Percentiles rank a stretch among this genome's conserved stretches.
phyloP scores from a whole-genome alignment of 2,888 invertebrate species.

The Synanthedon myopaeformis region DNA sequence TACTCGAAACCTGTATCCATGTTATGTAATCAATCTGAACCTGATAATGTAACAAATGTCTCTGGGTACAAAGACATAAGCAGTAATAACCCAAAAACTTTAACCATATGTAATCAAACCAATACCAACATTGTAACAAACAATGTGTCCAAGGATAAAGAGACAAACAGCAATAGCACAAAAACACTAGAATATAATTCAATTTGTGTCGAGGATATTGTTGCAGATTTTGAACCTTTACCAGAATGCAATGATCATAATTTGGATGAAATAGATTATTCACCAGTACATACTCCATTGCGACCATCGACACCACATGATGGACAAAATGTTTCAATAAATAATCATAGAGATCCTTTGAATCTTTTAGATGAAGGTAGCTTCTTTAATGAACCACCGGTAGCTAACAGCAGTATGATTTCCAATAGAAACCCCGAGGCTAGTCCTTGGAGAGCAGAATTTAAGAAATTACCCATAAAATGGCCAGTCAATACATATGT shows the following conservation, averaged over 20 bases:
- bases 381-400: slow-evolving; percentile 55
- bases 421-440: slow-evolving; percentile 42
- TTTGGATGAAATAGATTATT: slow-evolving; percentile 41
- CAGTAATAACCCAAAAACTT: no score
- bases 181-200: slow-evolving; percentile 1
- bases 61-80: no score
- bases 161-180: no score
- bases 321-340: slow-evolving; percentile 3
- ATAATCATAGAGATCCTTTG: slow-evolving; percentile 31
- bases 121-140: no score
- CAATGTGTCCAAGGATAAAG: no score
- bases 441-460: slow-evolving; percentile 62
- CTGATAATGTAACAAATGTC: no score
- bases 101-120: no score
- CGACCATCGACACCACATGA: slow-evolving; percentile 8
- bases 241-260: slow-evolving; percentile 23
- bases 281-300: slow-evolving; percentile 43
- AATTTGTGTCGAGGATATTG: slow-evolving; percentile 44
- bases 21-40: no score
- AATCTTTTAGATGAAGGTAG: slow-evolving; percentile 43
- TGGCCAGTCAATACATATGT: slow-evolving; percentile 58
- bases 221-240: slow-evolving; percentile 39
- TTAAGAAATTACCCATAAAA: slow-evolving; percentile 48
- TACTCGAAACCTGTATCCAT: no score
- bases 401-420: slow-evolving; percentile 56